Evolutionary conservation across 2,888 invertebrate species (phyloP).

Genomic region (Stenurella melanura): DNA sequence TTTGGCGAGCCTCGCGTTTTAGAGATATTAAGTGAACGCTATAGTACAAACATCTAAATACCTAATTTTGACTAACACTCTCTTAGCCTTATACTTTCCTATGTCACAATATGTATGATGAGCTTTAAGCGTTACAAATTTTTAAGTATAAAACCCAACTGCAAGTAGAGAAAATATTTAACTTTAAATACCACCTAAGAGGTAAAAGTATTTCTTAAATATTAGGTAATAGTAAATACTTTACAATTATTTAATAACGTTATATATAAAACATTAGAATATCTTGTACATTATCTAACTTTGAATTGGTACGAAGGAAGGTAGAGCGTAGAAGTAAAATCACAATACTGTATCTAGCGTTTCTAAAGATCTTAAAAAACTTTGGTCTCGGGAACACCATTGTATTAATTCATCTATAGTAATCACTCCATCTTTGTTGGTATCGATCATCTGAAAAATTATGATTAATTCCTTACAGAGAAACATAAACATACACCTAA

Average conservation of each 20-base stretch:
- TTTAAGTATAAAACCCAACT: constrained; percentile 20
- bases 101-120: constrained; percentile 24
- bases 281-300: constrained; percentile 41
- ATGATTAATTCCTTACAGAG: too few species aligned
- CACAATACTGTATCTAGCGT: constrained; percentile 86
- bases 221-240: constrained; percentile 9
- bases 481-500: too few species aligned
- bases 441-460: constrained; percentile 82
- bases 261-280: constrained; percentile 40
- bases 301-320: constrained; percentile 40
- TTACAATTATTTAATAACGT: constrained; percentile 33
- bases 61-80: neutral
- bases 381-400: constrained; percentile 85
- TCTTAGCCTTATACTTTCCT: constrained; percentile 20
- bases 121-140: constrained; percentile 12
- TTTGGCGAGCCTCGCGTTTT: neutral
- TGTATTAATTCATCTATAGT: constrained; percentile 87
- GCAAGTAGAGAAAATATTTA: constrained; percentile 17
- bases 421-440: constrained; percentile 87
- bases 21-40: neutral
- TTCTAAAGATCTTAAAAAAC: constrained; percentile 81
- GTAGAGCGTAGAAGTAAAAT: constrained; percentile 66
- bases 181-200: constrained; percentile 5
- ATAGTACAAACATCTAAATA: neutral
- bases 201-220: constrained; percentile 26